Percentiles rank a stretch among this genome's conserved stretches.
Evolutionary conservation across 2,888 invertebrate species (phyloP).

Genomic region (Cinara cedri): DNA sequence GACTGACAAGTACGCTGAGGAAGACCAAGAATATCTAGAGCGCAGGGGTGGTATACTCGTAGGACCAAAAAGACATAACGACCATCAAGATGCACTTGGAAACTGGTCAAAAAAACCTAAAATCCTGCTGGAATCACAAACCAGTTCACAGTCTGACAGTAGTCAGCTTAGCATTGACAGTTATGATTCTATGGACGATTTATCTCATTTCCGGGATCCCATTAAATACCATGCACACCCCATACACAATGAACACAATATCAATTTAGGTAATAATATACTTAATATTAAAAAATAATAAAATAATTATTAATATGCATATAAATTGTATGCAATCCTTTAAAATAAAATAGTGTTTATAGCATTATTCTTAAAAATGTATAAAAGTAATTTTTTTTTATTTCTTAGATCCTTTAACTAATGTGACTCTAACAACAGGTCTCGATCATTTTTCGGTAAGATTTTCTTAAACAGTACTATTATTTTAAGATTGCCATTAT

Average conservation of each 20-base stretch:
- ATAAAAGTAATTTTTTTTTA: neutral
- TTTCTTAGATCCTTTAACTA: conserved; percentile 26
- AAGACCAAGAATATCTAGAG: conserved; percentile 35
- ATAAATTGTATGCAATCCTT: too few species aligned
- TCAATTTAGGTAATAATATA: conserved; percentile 21
- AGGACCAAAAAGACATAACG: conserved; percentile 36
- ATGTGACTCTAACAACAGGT: conserved; percentile 5
- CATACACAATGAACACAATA: conserved; percentile 1
- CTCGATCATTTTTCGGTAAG: conserved; percentile 36
- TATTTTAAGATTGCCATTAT: neutral
- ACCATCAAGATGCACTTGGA: neutral
- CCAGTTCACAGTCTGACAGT: conserved; percentile 17
- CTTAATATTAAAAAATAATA: neutral
- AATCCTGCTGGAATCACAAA: neutral
- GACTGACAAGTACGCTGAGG: neutral
- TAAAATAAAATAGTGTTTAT: too few species aligned
- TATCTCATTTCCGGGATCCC: conserved; percentile 33
- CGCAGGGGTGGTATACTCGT: conserved; percentile 30
- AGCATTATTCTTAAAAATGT: too few species aligned
- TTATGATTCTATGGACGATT: conserved; percentile 18
- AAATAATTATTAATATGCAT: neutral
- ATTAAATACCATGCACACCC: neutral
- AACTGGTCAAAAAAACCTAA: conserved; percentile 24
- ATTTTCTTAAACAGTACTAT: conserved; percentile 6
- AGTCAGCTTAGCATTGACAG: conserved; percentile 7